Base-by-base conservation (phyloP, 2,113 vertebrate genomes). In the Paedocypris sp. region DNA sequence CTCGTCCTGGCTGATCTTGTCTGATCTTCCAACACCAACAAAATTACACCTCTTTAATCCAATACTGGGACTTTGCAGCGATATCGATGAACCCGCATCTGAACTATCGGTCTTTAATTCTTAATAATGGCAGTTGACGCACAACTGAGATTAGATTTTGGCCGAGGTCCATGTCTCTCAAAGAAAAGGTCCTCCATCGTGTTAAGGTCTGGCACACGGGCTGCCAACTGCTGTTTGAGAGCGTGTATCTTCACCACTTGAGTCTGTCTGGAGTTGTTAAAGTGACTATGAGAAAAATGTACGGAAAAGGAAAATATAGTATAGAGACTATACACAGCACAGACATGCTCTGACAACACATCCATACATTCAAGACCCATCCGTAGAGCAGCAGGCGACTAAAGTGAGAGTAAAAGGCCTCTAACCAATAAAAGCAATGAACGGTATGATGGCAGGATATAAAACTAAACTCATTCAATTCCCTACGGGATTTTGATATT, bases 141-240 rank as follows among this genome's bases (percentile, higher is more conserved):
- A 43, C 22, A 47, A 18, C 53, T 42, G 29, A 57, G 62, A 58
- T 38, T 47, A 53, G 10, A 50, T 48, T 50, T 65, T 65, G 66
- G 66, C 61, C 66, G 35, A 19, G 28, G 38, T 25, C 36, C 32
- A 48, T 36, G 36, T 38, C 51, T 62, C 49, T 53, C 60, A 67
- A 50, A 58, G 50, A 58, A 51, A 71, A 53, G 59, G 19, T 51
- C 68, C 36, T 56, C 51, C 38, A 38, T 39, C 63, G 61, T 52
- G 36, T 67, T 47, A 46, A 62, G 67, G 60, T 47, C 64, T 64
- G 60, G 69, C 53, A 67, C 53, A 59, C 11, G 36, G 29, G 23
- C 42, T 60, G 41, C 39, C 22, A 59, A 64, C 11, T 63, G 64
- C 50, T 43, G 51, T 60, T 62, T 18, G 41, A 13, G 25, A 29